A percentile compares a stretch with the other conserved stretches of the same genome.
Evolutionary conservation across 2,888 invertebrate genomes (phyloP).

Genomic region (Trachelus stipa): DNA sequence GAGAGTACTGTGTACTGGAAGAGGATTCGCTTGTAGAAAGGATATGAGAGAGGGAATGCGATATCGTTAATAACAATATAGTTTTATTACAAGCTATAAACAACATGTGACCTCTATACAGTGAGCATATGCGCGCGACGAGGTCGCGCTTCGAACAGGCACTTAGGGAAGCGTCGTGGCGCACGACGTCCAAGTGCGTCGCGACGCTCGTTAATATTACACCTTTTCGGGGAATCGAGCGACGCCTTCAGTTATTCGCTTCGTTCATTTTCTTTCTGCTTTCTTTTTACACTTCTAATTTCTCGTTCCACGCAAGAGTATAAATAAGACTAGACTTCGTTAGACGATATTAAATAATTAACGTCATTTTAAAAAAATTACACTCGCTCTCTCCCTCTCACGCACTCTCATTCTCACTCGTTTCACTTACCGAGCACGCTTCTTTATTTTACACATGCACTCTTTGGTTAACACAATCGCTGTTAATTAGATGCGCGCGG

Average conservation of each 20-base stretch:
- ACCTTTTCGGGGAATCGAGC: not conserved
- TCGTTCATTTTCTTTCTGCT: not conserved
- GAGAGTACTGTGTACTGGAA: not conserved
- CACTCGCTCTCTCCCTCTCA: not conserved
- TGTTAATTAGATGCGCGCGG: conserved; percentile 12
- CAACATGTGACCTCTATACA: conserved; percentile 44
- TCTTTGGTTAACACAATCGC: conserved; percentile 56
- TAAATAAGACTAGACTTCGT: conserved; percentile 55
- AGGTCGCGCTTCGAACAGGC: conserved; percentile 8
- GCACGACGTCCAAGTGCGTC: not conserved
- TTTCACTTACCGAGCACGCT: not conserved
- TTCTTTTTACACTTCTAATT: not conserved
- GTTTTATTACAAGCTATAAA: conserved; percentile 52
- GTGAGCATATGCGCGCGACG: conserved; percentile 49
- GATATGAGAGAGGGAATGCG: not conserved
- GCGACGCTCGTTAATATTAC: not conserved
- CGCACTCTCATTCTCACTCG: not conserved
- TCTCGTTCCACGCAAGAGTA: conserved; percentile 29
- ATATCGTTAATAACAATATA: conserved; percentile 47
- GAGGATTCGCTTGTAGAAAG: not conserved
- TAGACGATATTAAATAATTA: conserved; percentile 42
- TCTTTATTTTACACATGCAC: conserved; percentile 21
- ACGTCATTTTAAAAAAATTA: conserved; percentile 35
- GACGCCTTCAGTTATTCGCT: not conserved
- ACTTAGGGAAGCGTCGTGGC: not conserved